A percentile compares a stretch with the other conserved stretches of the same genome.
These are phyloP conservation scores for Scomber scombrus DNA, from an alignment of 2,113 vertebrate species.

Conservation along the genomic window DNA sequence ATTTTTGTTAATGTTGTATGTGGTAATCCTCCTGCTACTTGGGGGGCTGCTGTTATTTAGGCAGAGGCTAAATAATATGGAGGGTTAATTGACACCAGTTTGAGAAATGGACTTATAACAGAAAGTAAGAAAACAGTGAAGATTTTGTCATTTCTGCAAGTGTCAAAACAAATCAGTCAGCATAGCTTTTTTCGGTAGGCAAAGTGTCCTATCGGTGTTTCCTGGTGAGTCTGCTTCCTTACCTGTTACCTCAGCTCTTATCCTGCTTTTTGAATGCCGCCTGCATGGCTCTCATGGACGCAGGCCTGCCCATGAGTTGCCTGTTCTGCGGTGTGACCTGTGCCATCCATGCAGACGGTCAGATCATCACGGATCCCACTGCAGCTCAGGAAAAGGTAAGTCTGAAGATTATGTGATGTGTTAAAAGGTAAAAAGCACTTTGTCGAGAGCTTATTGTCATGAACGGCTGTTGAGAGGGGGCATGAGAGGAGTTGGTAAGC, in stretches of 20 bases:
- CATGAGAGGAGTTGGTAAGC: neutral
- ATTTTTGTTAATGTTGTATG: too few species aligned
- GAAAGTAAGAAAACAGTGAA: too few species aligned
- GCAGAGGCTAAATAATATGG: too few species aligned
- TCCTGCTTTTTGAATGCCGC: conserved; percentile 90
- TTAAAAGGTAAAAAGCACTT: neutral
- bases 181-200: too few species aligned
- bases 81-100: too few species aligned
- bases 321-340: conserved; percentile 94
- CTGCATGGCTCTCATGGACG: conserved; percentile 93
- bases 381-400: conserved; percentile 90
- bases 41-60: too few species aligned
- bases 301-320: conserved; percentile 89
- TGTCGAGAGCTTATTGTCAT: too few species aligned
- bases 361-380: conserved; percentile 89
- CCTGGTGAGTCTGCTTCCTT: conserved; percentile 60
- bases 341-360: conserved; percentile 83
- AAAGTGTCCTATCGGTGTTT: neutral
- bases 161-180: too few species aligned
- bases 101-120: too few species aligned
- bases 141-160: too few species aligned
- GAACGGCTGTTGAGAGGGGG: neutral
- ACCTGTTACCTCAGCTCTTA: conserved; percentile 84
- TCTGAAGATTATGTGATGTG: neutral
- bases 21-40: too few species aligned